Base-by-base conservation (phyloP, 1,140 invertebrate species). In the Drosophila nigromelanica region DNA sequence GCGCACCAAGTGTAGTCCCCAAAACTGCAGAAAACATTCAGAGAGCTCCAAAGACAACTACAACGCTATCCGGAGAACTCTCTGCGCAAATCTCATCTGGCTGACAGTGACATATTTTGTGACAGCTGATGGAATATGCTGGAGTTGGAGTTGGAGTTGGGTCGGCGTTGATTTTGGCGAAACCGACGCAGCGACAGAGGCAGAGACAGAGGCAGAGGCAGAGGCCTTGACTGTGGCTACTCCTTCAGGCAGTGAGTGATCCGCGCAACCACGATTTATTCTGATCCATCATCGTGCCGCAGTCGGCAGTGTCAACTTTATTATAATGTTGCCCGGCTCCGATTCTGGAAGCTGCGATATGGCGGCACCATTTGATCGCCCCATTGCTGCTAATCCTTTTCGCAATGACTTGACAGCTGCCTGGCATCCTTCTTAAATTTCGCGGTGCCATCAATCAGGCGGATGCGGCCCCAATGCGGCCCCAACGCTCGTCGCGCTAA, bases 21-120 rank as follows among this genome's bases (percentile, higher is more conserved):
- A 75, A 75, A 73, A 78, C 50, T 24, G 24, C 39, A 47, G 21
- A 59, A 30, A 59, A 21, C n/a, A 50, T 15, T 14, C n/a, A 33
- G 33, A 58, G 39, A 66, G 50, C 62, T 78, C 63, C 73, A 33
- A 50, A 35, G 50, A 35, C 27, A 52, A 40, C 39, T 39, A 40
- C 12, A 40, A 11, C 12, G n/a, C n/a, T 14, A 40, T n/a, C 12
- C 70, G 67, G 59, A 56, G 55, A 62, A 64, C 45, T 69, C 78
- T 78, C 51, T 74, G 77, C 67, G 70, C 80, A 85, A 90, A 90
- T 90, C 86, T 90, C 77, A 83, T 83, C 56, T 54, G 70, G 60
- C 83, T 90, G 89, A 90, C 89, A 90, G 89, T 90, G 89, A 90
- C 89, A 90, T 90, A 87, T 90, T 80, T 89, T 90, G 83, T 90